These are phyloP conservation scores for Drosophila atroscutellata DNA, from an alignment of 2,888 invertebrate genomes.

Conservation along the genomic window DNA sequence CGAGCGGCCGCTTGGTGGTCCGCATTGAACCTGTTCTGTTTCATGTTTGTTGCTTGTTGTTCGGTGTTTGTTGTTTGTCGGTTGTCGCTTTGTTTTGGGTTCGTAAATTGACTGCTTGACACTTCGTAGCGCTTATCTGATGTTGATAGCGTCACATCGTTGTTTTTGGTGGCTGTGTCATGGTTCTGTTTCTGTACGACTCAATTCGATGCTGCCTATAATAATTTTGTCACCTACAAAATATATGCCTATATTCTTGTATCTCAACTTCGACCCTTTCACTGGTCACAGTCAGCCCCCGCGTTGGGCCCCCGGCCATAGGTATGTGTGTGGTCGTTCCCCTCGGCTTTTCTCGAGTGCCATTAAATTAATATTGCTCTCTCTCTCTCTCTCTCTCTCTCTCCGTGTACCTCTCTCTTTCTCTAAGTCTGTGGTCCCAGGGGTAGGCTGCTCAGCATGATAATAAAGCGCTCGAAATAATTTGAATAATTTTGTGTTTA, in stretches of 20 bases:
- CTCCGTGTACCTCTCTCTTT: not conserved
- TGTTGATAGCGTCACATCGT: constrained; percentile 74
- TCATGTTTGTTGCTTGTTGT: constrained; percentile 21
- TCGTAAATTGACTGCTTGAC: constrained; percentile 78
- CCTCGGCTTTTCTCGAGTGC: constrained; percentile 63
- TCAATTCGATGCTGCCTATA: constrained; percentile 52
- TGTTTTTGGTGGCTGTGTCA: constrained; percentile 37
- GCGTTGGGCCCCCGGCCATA: constrained; percentile 33
- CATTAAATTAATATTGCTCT: constrained; percentile 68
- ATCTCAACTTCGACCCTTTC: constrained; percentile 53
- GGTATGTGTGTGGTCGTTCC: constrained; percentile 65
- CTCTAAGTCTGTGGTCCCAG: constrained; percentile 11
- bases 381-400: not conserved
- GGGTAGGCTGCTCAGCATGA: constrained; percentile 68
- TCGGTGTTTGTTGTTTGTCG: constrained; percentile 27
- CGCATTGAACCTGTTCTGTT: constrained; percentile 73
- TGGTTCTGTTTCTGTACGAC: constrained; percentile 10
- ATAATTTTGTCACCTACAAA: constrained; percentile 84
- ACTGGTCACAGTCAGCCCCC: constrained; percentile 60
- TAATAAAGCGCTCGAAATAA: constrained; percentile 71
- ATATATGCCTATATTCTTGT: constrained; percentile 71
- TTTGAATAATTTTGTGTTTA: constrained; percentile 61
- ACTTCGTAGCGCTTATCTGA: constrained; percentile 74
- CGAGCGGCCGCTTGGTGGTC: constrained; percentile 68
- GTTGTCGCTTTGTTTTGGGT: constrained; percentile 76